Evolutionary conservation across 1,140 invertebrate species (phyloP), one percentile per base, ranked within the genome.

Genomic region (Sycobia sp.): DNA sequence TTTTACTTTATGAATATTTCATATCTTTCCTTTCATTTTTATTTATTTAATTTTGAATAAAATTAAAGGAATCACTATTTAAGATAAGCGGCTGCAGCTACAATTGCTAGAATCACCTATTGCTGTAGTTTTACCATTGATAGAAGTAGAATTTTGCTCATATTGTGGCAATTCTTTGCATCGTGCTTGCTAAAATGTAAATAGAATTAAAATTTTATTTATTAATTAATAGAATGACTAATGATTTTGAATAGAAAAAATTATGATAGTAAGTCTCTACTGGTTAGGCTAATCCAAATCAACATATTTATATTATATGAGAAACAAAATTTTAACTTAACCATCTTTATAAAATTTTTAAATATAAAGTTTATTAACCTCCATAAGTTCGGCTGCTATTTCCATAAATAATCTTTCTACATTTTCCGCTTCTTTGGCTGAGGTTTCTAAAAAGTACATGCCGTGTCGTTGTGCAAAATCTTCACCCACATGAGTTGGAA

Each of bases 381-480:
- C 92, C 87, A 94, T 94, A 20, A 95, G 83, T 82, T 94, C 93
- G 41, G 93, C 91, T 58, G 95, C 95, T 72, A 98, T 97, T 80
- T 97, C 94, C 86, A 94, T 91, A 82, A 98, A 98, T 54, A 98
- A 83, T 81, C 93, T 90, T 81, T 99, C 96, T 27, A 99, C 96
- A 84, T 98, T 98, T 71, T 96, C 94, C 29, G 95, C 94, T 82
- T 98, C 95, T 83, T 98, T 98, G 13, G 97, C 96, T 29, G 96
- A 98, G 23, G 97, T 98, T 85, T 99, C 97, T 76, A 98, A 88
- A 81, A 98, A 96, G 80, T 96, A 95, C 95, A 98, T 98, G 69
- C 94, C 92, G 78, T 97, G 93, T 68, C 91, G 86, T 76, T 94
- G 90, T 38, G 95, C 94, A 87, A 97, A 98, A 76, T 97, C 92